Percentiles rank a stretch among this genome's conserved stretches.
phyloP scores from a whole-genome alignment of 1,140 invertebrate species.

The Lordiphosa mommai region DNA sequence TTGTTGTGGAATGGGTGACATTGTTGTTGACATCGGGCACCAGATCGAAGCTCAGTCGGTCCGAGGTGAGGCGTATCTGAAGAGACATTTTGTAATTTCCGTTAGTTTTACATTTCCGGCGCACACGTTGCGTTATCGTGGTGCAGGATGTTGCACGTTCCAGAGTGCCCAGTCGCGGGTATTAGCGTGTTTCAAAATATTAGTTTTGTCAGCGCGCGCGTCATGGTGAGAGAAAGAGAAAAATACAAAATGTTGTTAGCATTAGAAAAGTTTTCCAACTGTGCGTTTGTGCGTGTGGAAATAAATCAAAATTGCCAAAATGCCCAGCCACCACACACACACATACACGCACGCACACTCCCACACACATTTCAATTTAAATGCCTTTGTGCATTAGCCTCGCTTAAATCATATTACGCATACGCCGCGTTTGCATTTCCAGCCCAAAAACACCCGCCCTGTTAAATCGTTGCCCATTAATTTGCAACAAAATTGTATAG shows the following conservation, averaged over 20 bases:
- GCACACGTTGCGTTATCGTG: conserved; percentile 36
- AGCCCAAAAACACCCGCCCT: conserved; percentile 11
- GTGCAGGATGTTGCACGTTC: conserved; percentile 61
- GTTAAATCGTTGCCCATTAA: conserved; percentile 66
- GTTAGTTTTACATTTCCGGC: conserved; percentile 70
- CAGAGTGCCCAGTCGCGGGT: conserved; percentile 21
- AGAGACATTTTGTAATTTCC: conserved; percentile 69
- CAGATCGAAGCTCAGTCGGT: conserved; percentile 90
- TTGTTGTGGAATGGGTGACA: conserved; percentile 86
- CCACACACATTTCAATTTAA: conserved; percentile 64
- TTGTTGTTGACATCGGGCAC: conserved; percentile 86
- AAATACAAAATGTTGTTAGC: conserved; percentile 59
- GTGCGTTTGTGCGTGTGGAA: conserved; percentile 20
- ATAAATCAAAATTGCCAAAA: conserved; percentile 74
- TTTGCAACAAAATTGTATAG: conserved; percentile 38
- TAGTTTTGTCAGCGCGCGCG: conserved; percentile 54
- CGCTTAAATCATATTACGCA: conserved; percentile 73
- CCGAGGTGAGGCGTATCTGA: conserved; percentile 87
- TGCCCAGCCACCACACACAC: conserved; percentile 7
- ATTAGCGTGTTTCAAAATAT: conserved; percentile 68
- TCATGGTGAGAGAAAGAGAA: conserved; percentile 13
- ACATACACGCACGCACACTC: conserved; percentile 3
- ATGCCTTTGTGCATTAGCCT: conserved; percentile 73
- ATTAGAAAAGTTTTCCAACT: conserved; percentile 37
- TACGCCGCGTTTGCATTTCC: conserved; percentile 50